Evolutionary conservation across 2,888 invertebrate species (phyloP), one percentile per base, ranked within the genome.

Genomic region (Ormyrus nitidulus): DNA sequence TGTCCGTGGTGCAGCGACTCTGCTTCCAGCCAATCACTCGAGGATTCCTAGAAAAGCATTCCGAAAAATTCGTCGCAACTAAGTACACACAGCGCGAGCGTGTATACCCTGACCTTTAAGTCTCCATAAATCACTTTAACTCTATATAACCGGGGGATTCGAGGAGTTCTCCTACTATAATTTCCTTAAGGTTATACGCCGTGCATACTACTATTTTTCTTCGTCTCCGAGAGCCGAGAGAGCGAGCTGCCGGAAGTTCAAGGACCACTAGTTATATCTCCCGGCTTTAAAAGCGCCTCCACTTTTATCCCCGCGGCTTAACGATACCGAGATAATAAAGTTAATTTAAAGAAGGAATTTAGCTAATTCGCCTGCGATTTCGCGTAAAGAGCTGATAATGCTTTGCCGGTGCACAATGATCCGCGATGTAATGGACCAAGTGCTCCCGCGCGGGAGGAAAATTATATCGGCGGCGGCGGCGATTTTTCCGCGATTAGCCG

Each of bases 401-500:
- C 34, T 54, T 19, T 19, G 19, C 6, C 44, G 53, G 0, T 1
- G 46, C 69, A 69, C 46, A 69, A 69, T 56, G 56, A 69, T 56
- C 69, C 9, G 34, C 11, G 8, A 34, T 54, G 7, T n/a, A 54
- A 8, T 46, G 7, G 11, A 6, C 34, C 66, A 10, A 13, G n/a
- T 2, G 46, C 8, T n/a, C n/a, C 11, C 56, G n/a, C 56, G n/a
- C n/a, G 8, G n/a, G 7, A 58, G 13, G n/a, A 58, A 10, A 58
- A 34, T 34, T 53, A 34, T 53, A 53, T 53, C 5, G 13, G 44
- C 53, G 34, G 11, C 72, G 8, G 34, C 34, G 34, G 34, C 34
- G 34, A 48, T 64, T 74, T 73, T 51, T 13, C 53, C 10, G 34
- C 61, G 76, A 76, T 76, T 59, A 69, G 46, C 75, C 13, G 6